phyloP scores from a whole-genome alignment of 2,113 vertebrate species.

The Poecile atricapillus region DNA sequence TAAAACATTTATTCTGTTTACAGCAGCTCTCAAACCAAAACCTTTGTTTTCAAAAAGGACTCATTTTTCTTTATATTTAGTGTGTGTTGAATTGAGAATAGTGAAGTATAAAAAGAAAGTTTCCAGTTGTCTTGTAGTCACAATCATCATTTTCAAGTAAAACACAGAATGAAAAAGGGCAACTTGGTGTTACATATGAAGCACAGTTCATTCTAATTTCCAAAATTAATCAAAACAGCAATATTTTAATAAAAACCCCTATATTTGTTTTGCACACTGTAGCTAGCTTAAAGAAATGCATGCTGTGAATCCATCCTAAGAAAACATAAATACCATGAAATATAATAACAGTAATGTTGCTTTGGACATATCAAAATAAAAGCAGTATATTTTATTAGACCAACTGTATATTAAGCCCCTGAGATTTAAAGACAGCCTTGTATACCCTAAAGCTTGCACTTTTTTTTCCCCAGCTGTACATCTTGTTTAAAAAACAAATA shows the following conservation, averaged over 20 bases:
- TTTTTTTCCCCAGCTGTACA: background rate
- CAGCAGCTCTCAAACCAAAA: background rate
- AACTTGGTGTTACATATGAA: background rate
- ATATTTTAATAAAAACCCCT: background rate
- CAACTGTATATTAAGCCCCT: background rate
- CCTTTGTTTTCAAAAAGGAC: background rate
- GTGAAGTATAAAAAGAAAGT: background rate
- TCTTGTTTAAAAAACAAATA: background rate
- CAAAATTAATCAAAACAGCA: background rate
- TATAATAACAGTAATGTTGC: background rate
- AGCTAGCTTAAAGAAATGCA: background rate
- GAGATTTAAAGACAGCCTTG: background rate
- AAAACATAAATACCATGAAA: constrained; percentile 11
- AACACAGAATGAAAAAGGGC: background rate
- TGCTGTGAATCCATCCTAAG: background rate
- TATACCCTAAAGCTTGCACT: background rate
- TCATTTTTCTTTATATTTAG: background rate
- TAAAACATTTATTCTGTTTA: background rate
- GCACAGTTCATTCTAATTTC: background rate
- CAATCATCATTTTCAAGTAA: background rate
- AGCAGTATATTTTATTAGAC: background rate
- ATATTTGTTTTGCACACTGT: background rate
- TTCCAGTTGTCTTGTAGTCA: background rate
- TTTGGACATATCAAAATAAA: background rate
- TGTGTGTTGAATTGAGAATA: background rate